phyloP scores from a whole-genome alignment of 2,888 invertebrate species.

The Dinocampus coccinellae region DNA sequence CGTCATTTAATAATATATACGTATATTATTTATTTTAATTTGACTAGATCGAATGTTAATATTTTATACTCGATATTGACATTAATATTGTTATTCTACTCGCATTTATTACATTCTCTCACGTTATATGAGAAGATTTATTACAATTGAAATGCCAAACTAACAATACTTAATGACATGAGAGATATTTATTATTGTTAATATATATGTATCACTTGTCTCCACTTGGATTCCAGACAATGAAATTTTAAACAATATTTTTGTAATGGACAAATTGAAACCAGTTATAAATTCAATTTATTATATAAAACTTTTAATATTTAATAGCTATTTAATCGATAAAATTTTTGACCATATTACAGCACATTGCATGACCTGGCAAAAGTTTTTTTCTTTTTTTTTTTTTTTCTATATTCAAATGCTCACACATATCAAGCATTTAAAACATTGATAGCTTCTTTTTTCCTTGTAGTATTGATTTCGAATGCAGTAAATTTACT shows the following conservation, averaged over 20 bases:
- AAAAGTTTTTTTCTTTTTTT: no score
- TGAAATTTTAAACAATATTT: neutral
- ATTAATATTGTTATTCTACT: neutral
- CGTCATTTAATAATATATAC: neutral
- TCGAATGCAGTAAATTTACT: conserved; percentile 30
- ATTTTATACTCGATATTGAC: neutral
- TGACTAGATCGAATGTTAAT: neutral
- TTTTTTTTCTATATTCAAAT: no score
- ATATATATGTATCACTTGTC: neutral
- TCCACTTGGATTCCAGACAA: neutral
- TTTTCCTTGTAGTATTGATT: conserved; percentile 39
- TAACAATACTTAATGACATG: neutral
- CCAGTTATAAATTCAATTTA: neutral
- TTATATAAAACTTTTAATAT: neutral
- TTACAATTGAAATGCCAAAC: neutral
- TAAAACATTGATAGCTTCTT: neutral
- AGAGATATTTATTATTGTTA: neutral
- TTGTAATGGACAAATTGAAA: neutral
- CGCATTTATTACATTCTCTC: neutral
- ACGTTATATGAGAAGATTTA: neutral
- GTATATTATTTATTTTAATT: neutral
- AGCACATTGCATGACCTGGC: neutral
- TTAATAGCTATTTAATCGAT: conserved; percentile 8
- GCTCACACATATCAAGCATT: neutral
- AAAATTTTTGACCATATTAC: neutral